A percentile compares a stretch with the other conserved stretches of the same genome.
Conservation (phyloP, 2,113 vertebrate species). For the Cyprinodon brontotheroides region DNA sequence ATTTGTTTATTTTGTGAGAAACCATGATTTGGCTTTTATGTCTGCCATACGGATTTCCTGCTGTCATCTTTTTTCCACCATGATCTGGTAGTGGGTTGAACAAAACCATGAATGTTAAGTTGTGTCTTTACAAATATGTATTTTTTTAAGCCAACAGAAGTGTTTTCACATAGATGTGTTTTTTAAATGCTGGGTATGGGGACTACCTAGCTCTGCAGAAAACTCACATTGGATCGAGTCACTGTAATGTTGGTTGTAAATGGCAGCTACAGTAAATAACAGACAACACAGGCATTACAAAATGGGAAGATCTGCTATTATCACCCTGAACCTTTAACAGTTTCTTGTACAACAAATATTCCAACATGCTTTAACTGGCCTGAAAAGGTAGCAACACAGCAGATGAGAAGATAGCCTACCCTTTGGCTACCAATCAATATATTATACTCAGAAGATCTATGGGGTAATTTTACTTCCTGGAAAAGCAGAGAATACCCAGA, state of each 20-base stretch:
- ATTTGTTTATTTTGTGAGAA: background rate
- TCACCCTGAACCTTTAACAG: slow-evolving; percentile 27
- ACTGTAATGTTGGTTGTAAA: background rate
- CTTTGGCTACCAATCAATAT: slow-evolving; percentile 60
- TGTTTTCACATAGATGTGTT: too few relatives aligned
- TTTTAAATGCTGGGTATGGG: too few relatives aligned
- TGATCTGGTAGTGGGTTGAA: background rate
- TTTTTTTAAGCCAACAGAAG: background rate
- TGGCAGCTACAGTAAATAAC: background rate
- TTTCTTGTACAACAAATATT: slow-evolving; percentile 29
- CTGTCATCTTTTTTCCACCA: background rate
- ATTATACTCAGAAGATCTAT: slow-evolving; percentile 65
- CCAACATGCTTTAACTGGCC: slow-evolving; percentile 25
- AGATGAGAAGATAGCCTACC: slow-evolving; percentile 59
- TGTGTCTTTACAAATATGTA: background rate
- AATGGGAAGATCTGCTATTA: slow-evolving; percentile 6
- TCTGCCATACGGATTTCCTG: background rate
- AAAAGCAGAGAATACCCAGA: slow-evolving; percentile 28
- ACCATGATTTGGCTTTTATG: background rate
- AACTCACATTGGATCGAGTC: slow-evolving; percentile 4
- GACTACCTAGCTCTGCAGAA: too few relatives aligned
- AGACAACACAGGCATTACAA: slow-evolving; percentile 16
- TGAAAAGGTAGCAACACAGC: slow-evolving; percentile 29
- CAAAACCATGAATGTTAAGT: background rate
- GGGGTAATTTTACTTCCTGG: slow-evolving; percentile 59